These are phyloP conservation scores for Leptinotarsa defecta DNA, from an alignment of 1,140 invertebrate species.

Conservation along the genomic window DNA sequence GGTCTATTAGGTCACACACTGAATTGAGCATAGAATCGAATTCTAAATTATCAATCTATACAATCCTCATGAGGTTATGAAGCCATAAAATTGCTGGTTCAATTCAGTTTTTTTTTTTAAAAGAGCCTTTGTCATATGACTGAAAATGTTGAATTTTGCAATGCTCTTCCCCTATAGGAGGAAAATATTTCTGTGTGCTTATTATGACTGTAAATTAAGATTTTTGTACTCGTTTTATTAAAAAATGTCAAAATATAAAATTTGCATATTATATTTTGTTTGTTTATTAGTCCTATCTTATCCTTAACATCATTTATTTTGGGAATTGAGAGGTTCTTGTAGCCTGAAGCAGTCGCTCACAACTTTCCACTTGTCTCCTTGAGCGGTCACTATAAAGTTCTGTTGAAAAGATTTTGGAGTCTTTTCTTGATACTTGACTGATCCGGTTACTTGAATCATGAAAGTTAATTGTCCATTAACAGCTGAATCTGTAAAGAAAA, in stretches of 20 bases:
- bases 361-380: slow-evolving; percentile 87
- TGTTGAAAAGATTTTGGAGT: slow-evolving; percentile 74
- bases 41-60: no score
- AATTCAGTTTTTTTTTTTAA: not conserved
- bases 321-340: slow-evolving; percentile 61
- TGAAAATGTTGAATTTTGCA: not conserved
- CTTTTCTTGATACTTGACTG: slow-evolving; percentile 69
- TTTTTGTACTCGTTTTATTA: slow-evolving; percentile 40
- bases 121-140: not conserved
- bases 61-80: no score
- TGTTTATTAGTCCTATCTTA: not conserved
- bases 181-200: slow-evolving; percentile 16
- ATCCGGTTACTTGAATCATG: slow-evolving; percentile 75
- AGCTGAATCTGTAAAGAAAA: slow-evolving; percentile 54
- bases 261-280: not conserved
- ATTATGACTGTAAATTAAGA: slow-evolving; percentile 33
- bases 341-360: slow-evolving; percentile 79
- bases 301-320: slow-evolving; percentile 26
- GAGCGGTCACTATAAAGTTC: slow-evolving; percentile 79
- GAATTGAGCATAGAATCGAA: no score
- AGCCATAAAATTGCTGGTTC: not conserved
- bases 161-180: not conserved
- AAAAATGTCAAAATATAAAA: slow-evolving; percentile 14
- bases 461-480: slow-evolving; percentile 72
- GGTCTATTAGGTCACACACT: no score